Base-by-base conservation (phyloP, 2,113 vertebrate genomes). In the Oncorhynchus tshawytscha region DNA sequence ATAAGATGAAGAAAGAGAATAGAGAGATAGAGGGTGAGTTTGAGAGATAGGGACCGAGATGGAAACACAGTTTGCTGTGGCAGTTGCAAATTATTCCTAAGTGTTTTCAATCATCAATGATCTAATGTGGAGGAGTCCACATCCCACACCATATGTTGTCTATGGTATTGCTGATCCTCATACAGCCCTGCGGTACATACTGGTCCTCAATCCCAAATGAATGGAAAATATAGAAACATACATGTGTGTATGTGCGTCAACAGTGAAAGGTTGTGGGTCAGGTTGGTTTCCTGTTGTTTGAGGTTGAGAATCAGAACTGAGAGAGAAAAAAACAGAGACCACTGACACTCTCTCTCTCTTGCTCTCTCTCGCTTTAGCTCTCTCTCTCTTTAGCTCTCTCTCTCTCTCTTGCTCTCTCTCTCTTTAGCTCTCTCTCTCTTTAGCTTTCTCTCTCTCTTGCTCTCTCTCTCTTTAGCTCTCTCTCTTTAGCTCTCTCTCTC, bases 211-310 rank as follows among this genome's bases (percentile, higher is more conserved):
- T 54, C 51, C 51, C 15, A 54, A 54, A 18, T 54, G 51, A 62
- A 62, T 62, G 59, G 18, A 22, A 62, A 11, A 54, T 4, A 54
- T 54, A 54, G 51, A 18, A 18, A 18, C 51, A 16, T 54, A 18
- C 39, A 29, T 76, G 67, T 60, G 73, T 81, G 62, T 29, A 72
- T 72, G 76, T 62, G 31, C 73, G 71, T 15, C 80, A 89, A 86
- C 80, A 87, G 82, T 74, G 90, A 91, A 89, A 92, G 85, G 80
- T 90, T 90, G 90, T 75, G 88, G 88, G 90, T 88, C 89, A 81
- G 22, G 80, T 89, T 85, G 89, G 91, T 91, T 92, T 92, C 92
- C 90, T 91, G 91, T 91, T 91, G 78, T 90, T 91, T 91, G 90
- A 87, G 87, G 88, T 89, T 88, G 77, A 90, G 83, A 89, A 89